phyloP scores from a whole-genome alignment of 2,113 vertebrate species.

The Tringa solitaria region DNA sequence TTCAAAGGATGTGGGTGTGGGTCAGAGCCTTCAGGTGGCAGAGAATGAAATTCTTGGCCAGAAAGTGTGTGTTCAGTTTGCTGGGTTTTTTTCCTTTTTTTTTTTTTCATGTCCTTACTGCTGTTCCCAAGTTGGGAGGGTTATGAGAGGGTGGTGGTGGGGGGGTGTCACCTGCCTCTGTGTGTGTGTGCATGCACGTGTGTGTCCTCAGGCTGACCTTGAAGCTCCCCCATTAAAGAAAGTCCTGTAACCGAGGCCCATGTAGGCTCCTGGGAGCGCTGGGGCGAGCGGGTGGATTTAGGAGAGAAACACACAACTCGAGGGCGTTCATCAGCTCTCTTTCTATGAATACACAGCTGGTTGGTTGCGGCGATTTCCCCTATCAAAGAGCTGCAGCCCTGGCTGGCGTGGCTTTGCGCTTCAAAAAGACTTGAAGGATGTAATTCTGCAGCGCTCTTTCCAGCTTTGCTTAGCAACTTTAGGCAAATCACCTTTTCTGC shows the following conservation, averaged over 20 bases:
- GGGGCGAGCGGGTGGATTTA: not conserved
- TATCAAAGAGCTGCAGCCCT: not conserved
- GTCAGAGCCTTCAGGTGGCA: not conserved
- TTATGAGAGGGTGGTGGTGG: not conserved
- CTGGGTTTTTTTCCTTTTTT: not conserved
- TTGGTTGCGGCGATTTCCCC: not conserved
- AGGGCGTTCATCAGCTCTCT: not conserved
- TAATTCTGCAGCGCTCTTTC: not conserved
- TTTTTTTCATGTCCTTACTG: not conserved
- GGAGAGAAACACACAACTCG: not conserved
- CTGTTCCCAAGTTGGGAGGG: not conserved
- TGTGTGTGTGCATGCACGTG: not conserved
- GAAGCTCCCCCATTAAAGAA: not conserved
- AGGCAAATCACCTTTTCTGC: slow-evolving; percentile 39
- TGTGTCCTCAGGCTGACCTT: slow-evolving; percentile 1
- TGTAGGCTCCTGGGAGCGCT: not conserved
- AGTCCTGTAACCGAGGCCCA: not conserved
- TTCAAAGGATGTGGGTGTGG: not conserved
- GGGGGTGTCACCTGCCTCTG: not conserved
- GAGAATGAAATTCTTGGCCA: not conserved
- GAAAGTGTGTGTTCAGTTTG: not conserved
- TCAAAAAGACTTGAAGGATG: not conserved
- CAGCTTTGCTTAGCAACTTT: not conserved
- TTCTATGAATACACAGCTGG: accelerated
- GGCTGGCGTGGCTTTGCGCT: not conserved